Evolutionary conservation across 2,888 invertebrate species (phyloP).

Genomic region (Diploptera punctata): DNA sequence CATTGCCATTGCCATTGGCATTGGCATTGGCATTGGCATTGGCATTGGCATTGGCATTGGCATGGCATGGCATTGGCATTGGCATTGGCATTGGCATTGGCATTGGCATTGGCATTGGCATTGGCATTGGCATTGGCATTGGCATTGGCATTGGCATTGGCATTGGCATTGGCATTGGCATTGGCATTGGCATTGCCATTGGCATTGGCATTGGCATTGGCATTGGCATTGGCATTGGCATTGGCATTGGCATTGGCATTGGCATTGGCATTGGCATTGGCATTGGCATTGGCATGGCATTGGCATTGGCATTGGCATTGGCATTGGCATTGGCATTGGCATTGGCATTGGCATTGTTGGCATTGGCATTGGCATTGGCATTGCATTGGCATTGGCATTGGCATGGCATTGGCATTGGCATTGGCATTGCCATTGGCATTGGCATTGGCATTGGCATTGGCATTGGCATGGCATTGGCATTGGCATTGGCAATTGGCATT

Average conservation of each 20-base stretch:
- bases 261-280: background rate
- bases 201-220: background rate
- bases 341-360: background rate
- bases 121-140: constrained; percentile 36
- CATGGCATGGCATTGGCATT: constrained; percentile 38
- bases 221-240: background rate
- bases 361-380: background rate
- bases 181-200: background rate
- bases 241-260: background rate
- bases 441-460: background rate
- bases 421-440: background rate
- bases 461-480: no score
- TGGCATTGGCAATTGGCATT: background rate
- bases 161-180: background rate
- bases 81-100: constrained; percentile 39
- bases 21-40: constrained; percentile 32
- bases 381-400: no score
- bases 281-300: no score
- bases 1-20: constrained; percentile 38
- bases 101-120: constrained; percentile 32
- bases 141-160: constrained; percentile 21
- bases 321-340: background rate
- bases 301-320: background rate
- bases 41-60: constrained; percentile 32
- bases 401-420: no score